Base-by-base conservation (phyloP, 2,113 vertebrate species). In the Kryptolebias marmoratus region DNA sequence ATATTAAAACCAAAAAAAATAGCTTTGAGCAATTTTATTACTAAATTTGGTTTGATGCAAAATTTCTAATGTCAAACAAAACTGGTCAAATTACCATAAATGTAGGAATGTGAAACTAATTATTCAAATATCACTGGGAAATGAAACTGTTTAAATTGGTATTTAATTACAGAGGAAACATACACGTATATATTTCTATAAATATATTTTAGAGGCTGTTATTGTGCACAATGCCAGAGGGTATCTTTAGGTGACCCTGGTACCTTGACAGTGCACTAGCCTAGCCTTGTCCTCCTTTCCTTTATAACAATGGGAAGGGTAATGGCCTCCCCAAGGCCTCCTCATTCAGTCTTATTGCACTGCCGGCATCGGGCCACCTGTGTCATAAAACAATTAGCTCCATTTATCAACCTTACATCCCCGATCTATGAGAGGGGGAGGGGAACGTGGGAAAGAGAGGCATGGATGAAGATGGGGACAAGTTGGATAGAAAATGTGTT, bases 321-420 rank as follows among this genome's bases (percentile, higher is more conserved):
- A 94, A 94, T 94, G 90, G 92, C 80, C 79, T 94, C 91, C 93
- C 92, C 89, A 89, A 91, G 90, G 91, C 91, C 92, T 88, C 86
- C 83, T 92, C 87, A 92, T 92, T 93, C 92, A 93, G 79, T 73
- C 87, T 93, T 88, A 94, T 93, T 92, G 93, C 79, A 68, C 92
- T 90, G 88, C 89, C 84, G 87, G 89, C 90, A 91, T 92, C 90
- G 88, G 86, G 82, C 89, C 90, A 82, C 86, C 86, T 87, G 71
- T 86, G 90, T 91, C 85, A 90, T 92, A 92, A 93, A 93, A 93
- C 94, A 94, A 94, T 94, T 92, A 94, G 91, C 89, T 93, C 90
- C 88, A 94, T 94, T 94, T 91, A 93, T 94, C 94, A 94, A 92
- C 83, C 87, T 83, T 86, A 85, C 89, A 84, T 90, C 85, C 80